These are phyloP conservation scores for Adelosebastes latens DNA, from an alignment of 2,797 vertebrate genomes.

Conservation along the genomic window DNA sequence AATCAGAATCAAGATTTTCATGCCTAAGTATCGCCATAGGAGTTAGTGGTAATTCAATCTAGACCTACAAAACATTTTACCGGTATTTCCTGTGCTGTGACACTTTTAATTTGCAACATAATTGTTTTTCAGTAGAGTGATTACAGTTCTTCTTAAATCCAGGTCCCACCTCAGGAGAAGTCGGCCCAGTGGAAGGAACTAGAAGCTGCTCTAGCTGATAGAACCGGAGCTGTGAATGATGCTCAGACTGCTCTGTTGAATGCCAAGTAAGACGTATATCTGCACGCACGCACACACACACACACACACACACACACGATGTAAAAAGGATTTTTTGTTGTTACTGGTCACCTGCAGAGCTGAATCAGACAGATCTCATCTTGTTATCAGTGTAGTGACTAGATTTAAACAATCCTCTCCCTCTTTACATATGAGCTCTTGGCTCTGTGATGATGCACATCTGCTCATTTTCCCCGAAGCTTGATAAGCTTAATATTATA, in stretches of 20 bases:
- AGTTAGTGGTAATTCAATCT: background rate
- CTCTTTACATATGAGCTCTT: background rate
- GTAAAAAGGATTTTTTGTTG: background rate
- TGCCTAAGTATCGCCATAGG: background rate
- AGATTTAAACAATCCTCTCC: background rate
- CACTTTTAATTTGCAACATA: background rate
- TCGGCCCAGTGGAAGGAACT: slow-evolving; percentile 92
- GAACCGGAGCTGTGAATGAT: slow-evolving; percentile 86
- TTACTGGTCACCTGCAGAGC: background rate
- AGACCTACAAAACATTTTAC: background rate
- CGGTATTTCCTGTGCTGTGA: background rate
- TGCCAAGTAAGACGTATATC: slow-evolving; percentile 86
- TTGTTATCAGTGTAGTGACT: background rate
- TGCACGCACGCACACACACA: too few relatives aligned
- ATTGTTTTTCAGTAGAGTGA: background rate
- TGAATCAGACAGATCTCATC: background rate
- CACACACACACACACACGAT: too few relatives aligned
- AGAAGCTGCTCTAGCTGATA: slow-evolving; percentile 87
- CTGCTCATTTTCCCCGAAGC: background rate
- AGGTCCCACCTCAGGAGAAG: slow-evolving; percentile 88
- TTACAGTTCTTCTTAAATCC: background rate
- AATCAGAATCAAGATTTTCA: background rate
- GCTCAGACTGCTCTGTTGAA: slow-evolving; percentile 87
- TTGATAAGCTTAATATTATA: background rate
- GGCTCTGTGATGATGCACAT: background rate